Evolutionary conservation across 2,888 invertebrate species (phyloP).

Genomic region (Melinaea menophilus): DNA sequence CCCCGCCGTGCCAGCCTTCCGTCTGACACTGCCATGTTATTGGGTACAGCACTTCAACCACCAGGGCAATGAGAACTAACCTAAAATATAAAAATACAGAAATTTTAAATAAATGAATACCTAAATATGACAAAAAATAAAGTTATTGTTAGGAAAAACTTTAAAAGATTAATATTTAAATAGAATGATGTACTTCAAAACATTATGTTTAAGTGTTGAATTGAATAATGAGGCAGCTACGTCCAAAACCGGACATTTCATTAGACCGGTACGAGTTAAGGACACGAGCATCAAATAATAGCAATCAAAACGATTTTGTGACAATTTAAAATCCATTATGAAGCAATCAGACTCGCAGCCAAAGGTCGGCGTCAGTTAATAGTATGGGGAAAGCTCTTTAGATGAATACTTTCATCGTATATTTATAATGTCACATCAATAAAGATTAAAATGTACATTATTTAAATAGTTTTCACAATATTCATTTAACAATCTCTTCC

Average conservation of each 20-base stretch:
- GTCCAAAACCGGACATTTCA: conserved; percentile 37
- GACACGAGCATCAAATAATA: conserved; percentile 39
- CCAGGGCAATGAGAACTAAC: conserved; percentile 81
- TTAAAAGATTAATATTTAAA: conserved; percentile 8
- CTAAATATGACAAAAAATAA: background rate
- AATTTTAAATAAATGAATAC: conserved; percentile 1
- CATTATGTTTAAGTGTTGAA: conserved; percentile 22
- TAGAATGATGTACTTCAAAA: conserved; percentile 9
- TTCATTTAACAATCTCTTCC: too few relatives aligned
- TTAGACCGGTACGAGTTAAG: conserved; percentile 37
- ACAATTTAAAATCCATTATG: conserved; percentile 65
- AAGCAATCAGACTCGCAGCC: conserved; percentile 47
- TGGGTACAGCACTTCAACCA: conserved; percentile 80
- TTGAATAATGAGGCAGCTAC: conserved; percentile 36
- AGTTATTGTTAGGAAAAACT: background rate
- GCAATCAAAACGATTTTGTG: conserved; percentile 47
- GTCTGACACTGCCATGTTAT: conserved; percentile 83
- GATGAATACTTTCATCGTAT: background rate
- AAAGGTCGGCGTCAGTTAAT: conserved; percentile 33
- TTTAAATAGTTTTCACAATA: too few relatives aligned
- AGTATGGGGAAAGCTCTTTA: conserved; percentile 29
- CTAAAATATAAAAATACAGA: conserved; percentile 53
- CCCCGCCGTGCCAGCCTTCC: conserved; percentile 84
- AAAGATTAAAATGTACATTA: too few relatives aligned
- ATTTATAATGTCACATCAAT: too few relatives aligned